A percentile compares a stretch with the other conserved stretches of the same genome.
phyloP scores from a whole-genome alignment of 2,113 vertebrate species.

The Entomyzon cyanotis region DNA sequence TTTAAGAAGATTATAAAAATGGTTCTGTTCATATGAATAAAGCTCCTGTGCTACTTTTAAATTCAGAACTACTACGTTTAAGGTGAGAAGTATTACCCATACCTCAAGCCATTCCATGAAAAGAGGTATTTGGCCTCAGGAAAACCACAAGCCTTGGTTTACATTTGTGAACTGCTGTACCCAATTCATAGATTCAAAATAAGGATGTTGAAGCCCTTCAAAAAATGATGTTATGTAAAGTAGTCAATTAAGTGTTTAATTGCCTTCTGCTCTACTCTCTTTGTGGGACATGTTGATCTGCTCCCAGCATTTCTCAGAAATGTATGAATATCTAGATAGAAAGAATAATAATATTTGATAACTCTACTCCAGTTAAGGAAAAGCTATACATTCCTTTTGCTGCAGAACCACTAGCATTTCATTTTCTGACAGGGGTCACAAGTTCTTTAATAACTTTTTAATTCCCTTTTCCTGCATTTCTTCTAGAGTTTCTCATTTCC shows the following conservation, averaged over 20 bases:
- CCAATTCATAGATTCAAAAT: neutral
- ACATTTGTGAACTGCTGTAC: neutral
- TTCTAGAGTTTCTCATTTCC: neutral
- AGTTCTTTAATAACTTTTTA: neutral
- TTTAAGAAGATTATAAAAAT: neutral
- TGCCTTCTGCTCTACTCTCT: neutral
- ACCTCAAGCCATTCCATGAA: neutral
- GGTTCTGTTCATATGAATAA: neutral
- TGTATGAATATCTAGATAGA: neutral
- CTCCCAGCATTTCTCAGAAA: neutral
- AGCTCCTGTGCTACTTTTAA: neutral
- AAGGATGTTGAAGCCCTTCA: neutral
- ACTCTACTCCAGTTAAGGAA: neutral
- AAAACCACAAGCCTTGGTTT: neutral
- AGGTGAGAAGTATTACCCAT: neutral
- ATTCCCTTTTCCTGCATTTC: neutral
- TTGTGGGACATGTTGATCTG: neutral
- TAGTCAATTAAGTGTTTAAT: neutral
- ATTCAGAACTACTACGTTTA: neutral
- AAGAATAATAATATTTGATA: neutral
- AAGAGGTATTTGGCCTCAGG: neutral
- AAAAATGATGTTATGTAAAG: neutral
- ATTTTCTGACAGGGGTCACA: neutral
- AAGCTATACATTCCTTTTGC: neutral
- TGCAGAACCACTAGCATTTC: neutral